Conservation (phyloP, 2,797 vertebrate genomes). For the Anniella stebbinsi region DNA sequence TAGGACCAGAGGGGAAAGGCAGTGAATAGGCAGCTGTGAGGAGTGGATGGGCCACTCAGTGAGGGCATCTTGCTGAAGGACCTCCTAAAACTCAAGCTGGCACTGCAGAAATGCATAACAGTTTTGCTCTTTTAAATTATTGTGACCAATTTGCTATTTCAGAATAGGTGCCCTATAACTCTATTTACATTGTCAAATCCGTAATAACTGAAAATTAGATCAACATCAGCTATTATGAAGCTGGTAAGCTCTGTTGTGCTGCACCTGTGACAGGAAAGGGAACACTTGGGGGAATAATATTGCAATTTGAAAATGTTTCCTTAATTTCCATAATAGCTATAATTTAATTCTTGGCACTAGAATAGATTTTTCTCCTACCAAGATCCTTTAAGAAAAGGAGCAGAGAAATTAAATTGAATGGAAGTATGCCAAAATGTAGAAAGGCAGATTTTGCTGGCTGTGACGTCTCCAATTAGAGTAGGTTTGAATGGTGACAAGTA, state of each 20-base stretch:
- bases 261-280: slow-evolving; percentile 54
- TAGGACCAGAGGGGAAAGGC: neutral
- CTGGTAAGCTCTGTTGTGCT: slow-evolving; percentile 39
- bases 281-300: slow-evolving; percentile 50
- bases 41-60: neutral
- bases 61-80: neutral
- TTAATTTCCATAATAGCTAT: slow-evolving; percentile 54
- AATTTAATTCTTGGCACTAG: slow-evolving; percentile 60
- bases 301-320: slow-evolving; percentile 55
- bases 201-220: slow-evolving; percentile 44
- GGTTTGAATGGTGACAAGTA: slow-evolving; percentile 9
- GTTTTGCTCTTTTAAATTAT: neutral
- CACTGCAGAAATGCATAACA: neutral
- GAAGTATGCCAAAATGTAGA: slow-evolving; percentile 35
- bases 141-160: slow-evolving; percentile 21
- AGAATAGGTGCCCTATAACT: slow-evolving; percentile 21
- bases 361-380: slow-evolving; percentile 55
- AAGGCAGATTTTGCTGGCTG: slow-evolving; percentile 46
- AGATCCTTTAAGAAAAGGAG: slow-evolving; percentile 51
- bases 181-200: slow-evolving; percentile 49
- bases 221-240: slow-evolving; percentile 26
- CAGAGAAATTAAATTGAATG: slow-evolving; percentile 43
- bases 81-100: neutral
- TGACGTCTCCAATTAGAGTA: slow-evolving; percentile 34
- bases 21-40: neutral